A percentile compares a stretch with the other conserved stretches of the same genome.
These are phyloP conservation scores for Lerema accius DNA, from an alignment of 1,140 invertebrate species.

Conservation along the genomic window DNA sequence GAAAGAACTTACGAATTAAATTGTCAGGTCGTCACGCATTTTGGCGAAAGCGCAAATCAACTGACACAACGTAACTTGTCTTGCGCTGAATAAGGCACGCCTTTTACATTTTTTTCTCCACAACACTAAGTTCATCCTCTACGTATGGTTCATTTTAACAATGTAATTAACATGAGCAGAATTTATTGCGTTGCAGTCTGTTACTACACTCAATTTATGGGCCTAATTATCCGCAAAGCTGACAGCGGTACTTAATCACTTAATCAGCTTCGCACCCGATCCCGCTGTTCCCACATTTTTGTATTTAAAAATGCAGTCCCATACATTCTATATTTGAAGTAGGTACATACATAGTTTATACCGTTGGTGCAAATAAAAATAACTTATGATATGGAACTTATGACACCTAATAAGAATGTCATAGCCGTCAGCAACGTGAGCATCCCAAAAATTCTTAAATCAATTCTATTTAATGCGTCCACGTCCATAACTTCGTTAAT, in stretches of 20 bases:
- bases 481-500: constrained; percentile 20
- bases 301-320: constrained; percentile 1
- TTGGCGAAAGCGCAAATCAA: too few relatives aligned
- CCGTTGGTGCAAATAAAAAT: constrained; percentile 19
- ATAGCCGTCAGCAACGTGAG: constrained; percentile 4
- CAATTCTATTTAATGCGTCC: constrained; percentile 9
- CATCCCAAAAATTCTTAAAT: constrained; percentile 10
- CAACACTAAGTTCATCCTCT: not conserved
- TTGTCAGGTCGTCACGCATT: too few relatives aligned
- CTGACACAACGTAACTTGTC: too few relatives aligned
- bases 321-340: too few relatives aligned
- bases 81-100: too few relatives aligned
- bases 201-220: constrained; percentile 31
- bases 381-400: constrained; percentile 15
- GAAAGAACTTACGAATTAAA: too few relatives aligned
- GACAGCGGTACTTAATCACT: constrained; percentile 29
- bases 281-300: constrained; percentile 16
- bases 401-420: constrained; percentile 15
- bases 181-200: constrained; percentile 27
- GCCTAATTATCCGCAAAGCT: constrained; percentile 31
- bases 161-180: constrained; percentile 26
- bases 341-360: constrained; percentile 15
- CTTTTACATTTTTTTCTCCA: constrained; percentile 4
- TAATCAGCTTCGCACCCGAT: constrained; percentile 31
- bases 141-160: constrained; percentile 10